A percentile compares a stretch with the other conserved stretches of the same genome.
These are phyloP conservation scores for Frankliniella fusca DNA, from an alignment of 2,888 invertebrate genomes.

Conservation along the genomic window DNA sequence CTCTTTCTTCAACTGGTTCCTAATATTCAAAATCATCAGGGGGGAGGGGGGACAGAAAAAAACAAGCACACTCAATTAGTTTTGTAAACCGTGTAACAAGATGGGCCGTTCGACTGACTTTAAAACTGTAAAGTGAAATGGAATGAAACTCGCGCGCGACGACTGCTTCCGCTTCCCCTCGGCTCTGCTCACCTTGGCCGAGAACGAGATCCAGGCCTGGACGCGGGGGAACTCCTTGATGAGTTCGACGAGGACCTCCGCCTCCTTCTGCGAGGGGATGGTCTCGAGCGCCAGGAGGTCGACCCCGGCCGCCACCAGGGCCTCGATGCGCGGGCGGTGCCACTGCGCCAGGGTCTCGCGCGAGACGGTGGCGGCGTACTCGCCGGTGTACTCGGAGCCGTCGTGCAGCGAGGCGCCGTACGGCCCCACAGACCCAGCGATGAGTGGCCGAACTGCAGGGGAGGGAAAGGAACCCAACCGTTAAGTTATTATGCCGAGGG, in stretches of 20 bases:
- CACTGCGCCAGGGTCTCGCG: slow-evolving; percentile 56
- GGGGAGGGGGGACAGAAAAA: neutral
- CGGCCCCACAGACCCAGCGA: slow-evolving; percentile 88
- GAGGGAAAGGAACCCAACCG: too few relatives aligned
- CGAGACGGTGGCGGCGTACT: slow-evolving; percentile 64
- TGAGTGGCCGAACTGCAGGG: slow-evolving; percentile 53
- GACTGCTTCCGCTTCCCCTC: neutral
- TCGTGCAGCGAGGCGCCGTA: slow-evolving; percentile 88
- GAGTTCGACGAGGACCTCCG: slow-evolving; percentile 73
- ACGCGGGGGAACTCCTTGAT: slow-evolving; percentile 71
- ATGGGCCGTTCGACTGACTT: neutral
- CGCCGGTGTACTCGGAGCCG: slow-evolving; percentile 90
- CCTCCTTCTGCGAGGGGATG: slow-evolving; percentile 80
- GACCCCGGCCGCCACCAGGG: slow-evolving; percentile 73
- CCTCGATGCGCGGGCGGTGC: slow-evolving; percentile 56
- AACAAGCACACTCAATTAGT: neutral
- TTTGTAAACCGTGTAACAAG: neutral
- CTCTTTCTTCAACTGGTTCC: neutral
- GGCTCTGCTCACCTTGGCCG: slow-evolving; percentile 64
- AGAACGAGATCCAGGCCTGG: slow-evolving; percentile 84
- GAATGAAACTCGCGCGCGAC: neutral
- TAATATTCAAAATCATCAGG: neutral
- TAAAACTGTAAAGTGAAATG: neutral
- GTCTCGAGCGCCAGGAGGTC: slow-evolving; percentile 88
- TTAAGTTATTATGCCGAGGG: too few relatives aligned